Evolutionary conservation across 2,888 invertebrate genomes (phyloP), one percentile per base, ranked within the genome.

Genomic region (Ichneumoninae sp.): DNA sequence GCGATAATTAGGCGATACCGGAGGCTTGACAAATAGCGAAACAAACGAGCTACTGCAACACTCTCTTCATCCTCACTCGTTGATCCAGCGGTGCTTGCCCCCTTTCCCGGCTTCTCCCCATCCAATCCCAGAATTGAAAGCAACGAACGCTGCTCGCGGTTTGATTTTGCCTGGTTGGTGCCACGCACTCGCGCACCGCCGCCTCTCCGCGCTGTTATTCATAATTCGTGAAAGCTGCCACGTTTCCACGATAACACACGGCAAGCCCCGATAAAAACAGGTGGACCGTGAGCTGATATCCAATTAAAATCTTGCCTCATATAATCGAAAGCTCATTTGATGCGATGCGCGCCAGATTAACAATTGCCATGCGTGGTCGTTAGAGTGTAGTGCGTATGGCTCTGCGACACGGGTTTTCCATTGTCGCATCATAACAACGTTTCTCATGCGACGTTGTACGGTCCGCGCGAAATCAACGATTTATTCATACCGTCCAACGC

Each of bases 21-120:
- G 30, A 13, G 16, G 65, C 83, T 65, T 70, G 86, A 84, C 87
- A 82, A 87, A 86, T 87, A 83, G 77, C 84, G 77, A 88, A 89
- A 89, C 87, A 87, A 87, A 89, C 87, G 85, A 82, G 77, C 77
- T 63, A 74, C 44, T 47, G 44, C 44, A 47, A 47, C 33, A 26
- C 71, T 50, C 19, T 68, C 71, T 76, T 71, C 74, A 30, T 44
- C 69, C 71, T 74, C 80, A 44, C 65, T 65, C 54, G 69, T 66
- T 77, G 80, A 68, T 71, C 66, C 36, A 50, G 40, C 30, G 19
- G n/a, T 57, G 30, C 52, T 54, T 54, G 60, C 52, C 60, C 26
- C 8, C 40, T 54, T 54, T 19, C 22, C 6, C 40, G 22, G 60
- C 26, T 52, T 19, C 74, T n/a, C 65, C 52, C 36, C 47, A 66